Conservation (phyloP, 2,888 invertebrate genomes). For the Melikaiella ostensackeni region DNA sequence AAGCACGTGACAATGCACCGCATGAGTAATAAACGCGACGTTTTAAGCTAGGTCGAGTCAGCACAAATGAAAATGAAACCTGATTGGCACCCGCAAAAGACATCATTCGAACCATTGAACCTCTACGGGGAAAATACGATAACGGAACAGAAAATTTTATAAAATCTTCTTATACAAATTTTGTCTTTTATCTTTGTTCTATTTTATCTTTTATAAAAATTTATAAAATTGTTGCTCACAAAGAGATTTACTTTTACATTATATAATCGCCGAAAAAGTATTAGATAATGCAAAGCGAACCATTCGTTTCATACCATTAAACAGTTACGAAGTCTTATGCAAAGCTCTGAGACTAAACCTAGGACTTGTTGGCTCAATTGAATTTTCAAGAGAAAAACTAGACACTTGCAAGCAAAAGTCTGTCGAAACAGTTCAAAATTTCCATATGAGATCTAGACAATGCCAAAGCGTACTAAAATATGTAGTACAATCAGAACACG, state of each 20-base stretch:
- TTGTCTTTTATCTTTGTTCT: too few relatives aligned
- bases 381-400: too few relatives aligned
- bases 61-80: not conserved
- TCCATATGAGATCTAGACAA: slow-evolving; percentile 1
- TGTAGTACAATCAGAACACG: not conserved
- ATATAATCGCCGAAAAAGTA: not conserved
- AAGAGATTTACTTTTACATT: not conserved
- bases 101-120: not conserved
- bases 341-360: too few relatives aligned
- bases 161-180: too few relatives aligned
- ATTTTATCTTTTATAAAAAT: too few relatives aligned
- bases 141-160: not conserved
- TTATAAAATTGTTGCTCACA: not conserved
- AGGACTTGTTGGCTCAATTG: too few relatives aligned
- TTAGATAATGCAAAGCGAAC: not conserved
- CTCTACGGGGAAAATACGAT: not conserved
- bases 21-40: not conserved
- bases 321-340: too few relatives aligned
- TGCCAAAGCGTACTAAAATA: not conserved
- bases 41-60: not conserved
- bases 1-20: not conserved
- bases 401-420: not conserved
- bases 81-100: too few relatives aligned
- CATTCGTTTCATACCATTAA: too few relatives aligned
- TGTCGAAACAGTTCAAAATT: not conserved